These are phyloP conservation scores for Caenorhabditis macrosperma DNA, from an alignment of 2,888 invertebrate genomes.

Conservation along the genomic window DNA sequence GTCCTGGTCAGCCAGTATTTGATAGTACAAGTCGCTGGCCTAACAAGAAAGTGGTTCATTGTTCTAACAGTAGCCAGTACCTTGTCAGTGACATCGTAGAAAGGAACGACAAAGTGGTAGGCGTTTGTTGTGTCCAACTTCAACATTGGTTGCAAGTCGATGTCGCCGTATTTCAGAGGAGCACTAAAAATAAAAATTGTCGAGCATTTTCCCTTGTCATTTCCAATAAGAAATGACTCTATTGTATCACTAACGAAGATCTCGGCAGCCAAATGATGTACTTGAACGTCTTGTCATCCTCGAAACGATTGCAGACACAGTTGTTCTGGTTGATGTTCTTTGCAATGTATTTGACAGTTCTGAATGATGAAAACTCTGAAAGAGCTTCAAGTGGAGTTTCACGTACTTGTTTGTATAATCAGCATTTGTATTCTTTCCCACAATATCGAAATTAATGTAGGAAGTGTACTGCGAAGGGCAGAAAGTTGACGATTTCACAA, in stretches of 20 bases:
- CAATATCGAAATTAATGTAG: not conserved
- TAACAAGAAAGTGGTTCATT: not conserved
- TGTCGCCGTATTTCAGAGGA: not conserved
- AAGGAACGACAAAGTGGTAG: constrained; percentile 53
- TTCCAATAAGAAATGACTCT: too few relatives aligned
- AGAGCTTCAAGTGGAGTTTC: not conserved
- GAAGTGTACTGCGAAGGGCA: constrained; percentile 44
- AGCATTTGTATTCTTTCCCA: not conserved
- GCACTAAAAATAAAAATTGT: constrained; percentile 11
- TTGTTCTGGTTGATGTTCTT: constrained; percentile 17
- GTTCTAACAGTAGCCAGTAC: not conserved
- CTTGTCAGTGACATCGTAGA: constrained; percentile 31
- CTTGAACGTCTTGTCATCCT: constrained; percentile 18
- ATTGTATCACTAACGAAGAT: constrained; percentile 8
- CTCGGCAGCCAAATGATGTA: constrained; percentile 47
- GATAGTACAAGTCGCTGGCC: constrained; percentile 28
- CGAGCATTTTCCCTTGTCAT: too few relatives aligned
- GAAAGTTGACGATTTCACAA: not conserved
- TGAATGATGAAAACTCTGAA: constrained; percentile 3
- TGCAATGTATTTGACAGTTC: not conserved
- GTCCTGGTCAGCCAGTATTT: constrained; percentile 7
- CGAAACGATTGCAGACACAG: constrained; percentile 27
- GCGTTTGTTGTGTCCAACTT: constrained; percentile 21
- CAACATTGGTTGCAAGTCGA: not conserved
- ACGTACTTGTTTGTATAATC: constrained; percentile 15